Evolutionary conservation across 2,797 vertebrate genomes (phyloP).

Genomic region (Acanthurus leucopareius): DNA sequence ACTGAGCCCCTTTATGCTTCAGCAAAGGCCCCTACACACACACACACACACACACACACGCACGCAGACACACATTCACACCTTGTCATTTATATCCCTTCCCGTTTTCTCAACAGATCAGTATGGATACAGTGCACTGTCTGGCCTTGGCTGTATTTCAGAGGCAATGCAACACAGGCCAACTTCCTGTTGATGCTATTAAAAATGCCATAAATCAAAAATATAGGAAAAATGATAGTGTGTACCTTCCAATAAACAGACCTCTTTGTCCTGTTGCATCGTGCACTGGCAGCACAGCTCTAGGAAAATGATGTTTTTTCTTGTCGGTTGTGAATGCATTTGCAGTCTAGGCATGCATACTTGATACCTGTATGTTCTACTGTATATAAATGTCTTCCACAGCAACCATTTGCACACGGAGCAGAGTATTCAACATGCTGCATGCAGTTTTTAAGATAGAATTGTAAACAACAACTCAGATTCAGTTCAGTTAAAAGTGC

Average conservation of each 20-base stretch:
- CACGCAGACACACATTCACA: slow-evolving; percentile 42
- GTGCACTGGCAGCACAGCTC: slow-evolving; percentile 21
- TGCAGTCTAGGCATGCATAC: not conserved
- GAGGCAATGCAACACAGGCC: slow-evolving; percentile 30
- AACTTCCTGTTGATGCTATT: slow-evolving; percentile 67
- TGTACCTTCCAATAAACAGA: slow-evolving; percentile 48
- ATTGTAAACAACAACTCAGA: no score
- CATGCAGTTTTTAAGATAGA: not conserved
- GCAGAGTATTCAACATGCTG: not conserved
- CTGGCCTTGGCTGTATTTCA: slow-evolving; percentile 52
- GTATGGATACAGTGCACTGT: slow-evolving; percentile 57
- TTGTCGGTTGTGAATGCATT: slow-evolving; percentile 8
- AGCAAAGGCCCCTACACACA: slow-evolving; percentile 60
- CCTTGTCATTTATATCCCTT: slow-evolving; percentile 68
- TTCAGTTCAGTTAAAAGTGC: not conserved
- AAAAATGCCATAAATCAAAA: slow-evolving; percentile 67
- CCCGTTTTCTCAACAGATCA: slow-evolving; percentile 65
- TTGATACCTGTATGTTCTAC: slow-evolving; percentile 1
- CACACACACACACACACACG: slow-evolving; percentile 36
- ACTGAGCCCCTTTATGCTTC: slow-evolving; percentile 88
- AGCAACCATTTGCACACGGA: not conserved
- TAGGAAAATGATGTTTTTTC: not conserved
- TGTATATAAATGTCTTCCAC: not conserved
- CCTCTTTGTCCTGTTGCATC: slow-evolving; percentile 22
- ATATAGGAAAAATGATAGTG: slow-evolving; percentile 44